These are phyloP conservation scores for Pogoniulus pusillus DNA, from an alignment of 2,797 vertebrate species.

Conservation along the genomic window DNA sequence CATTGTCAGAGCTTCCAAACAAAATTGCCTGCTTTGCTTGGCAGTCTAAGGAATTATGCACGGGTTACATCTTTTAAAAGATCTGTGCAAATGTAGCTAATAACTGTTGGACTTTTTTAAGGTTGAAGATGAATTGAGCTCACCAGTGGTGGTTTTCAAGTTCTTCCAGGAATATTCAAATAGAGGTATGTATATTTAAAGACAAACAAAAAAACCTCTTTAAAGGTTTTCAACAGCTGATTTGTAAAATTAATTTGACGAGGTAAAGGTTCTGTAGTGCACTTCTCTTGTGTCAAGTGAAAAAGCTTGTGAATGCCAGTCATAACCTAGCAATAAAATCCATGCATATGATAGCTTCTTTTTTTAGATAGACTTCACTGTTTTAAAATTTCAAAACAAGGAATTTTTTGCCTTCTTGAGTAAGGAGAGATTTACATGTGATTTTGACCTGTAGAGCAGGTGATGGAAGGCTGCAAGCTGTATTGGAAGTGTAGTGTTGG, in stretches of 20 bases:
- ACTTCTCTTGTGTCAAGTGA: background rate
- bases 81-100: background rate
- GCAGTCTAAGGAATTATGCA: background rate
- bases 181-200: constrained; percentile 11
- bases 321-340: background rate
- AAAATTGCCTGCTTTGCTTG: background rate
- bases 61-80: background rate
- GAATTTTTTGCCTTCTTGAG: background rate
- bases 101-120: constrained; percentile 43
- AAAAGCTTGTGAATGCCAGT: background rate
- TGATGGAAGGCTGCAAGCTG: background rate
- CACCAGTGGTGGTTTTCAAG: constrained; percentile 92
- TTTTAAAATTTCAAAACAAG: background rate
- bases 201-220: background rate
- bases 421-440: constrained; percentile 8
- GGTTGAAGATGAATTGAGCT: constrained; percentile 92
- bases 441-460: constrained; percentile 9
- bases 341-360: background rate
- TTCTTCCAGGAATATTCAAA: constrained; percentile 80
- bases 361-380: constrained; percentile 3
- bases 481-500: background rate
- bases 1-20: background rate
- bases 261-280: background rate
- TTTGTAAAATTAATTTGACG: background rate
- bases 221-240: background rate